phyloP scores from a whole-genome alignment of 92 coral and sea anemone genomes.

The Parazoanthus swiftii region DNA sequence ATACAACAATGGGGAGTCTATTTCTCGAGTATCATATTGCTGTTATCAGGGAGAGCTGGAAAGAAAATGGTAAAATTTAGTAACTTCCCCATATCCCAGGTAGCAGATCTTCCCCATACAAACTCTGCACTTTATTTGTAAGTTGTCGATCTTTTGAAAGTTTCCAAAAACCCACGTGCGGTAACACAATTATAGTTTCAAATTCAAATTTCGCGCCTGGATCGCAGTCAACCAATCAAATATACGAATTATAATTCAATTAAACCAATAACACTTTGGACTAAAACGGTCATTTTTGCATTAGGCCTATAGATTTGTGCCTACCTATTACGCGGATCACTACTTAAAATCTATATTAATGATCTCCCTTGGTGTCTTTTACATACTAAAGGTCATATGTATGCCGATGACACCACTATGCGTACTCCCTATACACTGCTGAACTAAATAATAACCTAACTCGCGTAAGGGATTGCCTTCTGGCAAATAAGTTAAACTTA shows the following conservation, averaged over 20 bases:
- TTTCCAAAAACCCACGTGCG: not conserved
- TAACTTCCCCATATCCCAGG: constrained; percentile 35
- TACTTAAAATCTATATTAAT: too few relatives aligned
- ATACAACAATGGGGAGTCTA: constrained; percentile 13
- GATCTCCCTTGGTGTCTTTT: too few relatives aligned
- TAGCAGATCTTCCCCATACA: not conserved
- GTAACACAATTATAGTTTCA: not conserved
- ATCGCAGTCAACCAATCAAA: constrained; percentile 25
- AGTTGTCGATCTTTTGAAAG: constrained; percentile 11
- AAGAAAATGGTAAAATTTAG: constrained; percentile 8
- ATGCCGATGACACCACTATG: too few relatives aligned
- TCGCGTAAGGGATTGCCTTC: too few relatives aligned
- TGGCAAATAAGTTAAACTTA: too few relatives aligned
- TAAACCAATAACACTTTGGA: not conserved
- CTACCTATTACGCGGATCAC: not conserved
- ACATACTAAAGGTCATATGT: too few relatives aligned
- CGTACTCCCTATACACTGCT: too few relatives aligned
- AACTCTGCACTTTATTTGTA: not conserved
- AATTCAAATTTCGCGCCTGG: constrained; percentile 43
- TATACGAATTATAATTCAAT: too few relatives aligned
- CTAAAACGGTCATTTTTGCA: not conserved
- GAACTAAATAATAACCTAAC: too few relatives aligned
- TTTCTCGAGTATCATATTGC: constrained; percentile 21
- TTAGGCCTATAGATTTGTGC: not conserved
- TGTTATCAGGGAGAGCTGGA: not conserved